These are phyloP conservation scores for Drosophila quadrilineata DNA, from an alignment of 1,140 invertebrate species.

Conservation along the genomic window DNA sequence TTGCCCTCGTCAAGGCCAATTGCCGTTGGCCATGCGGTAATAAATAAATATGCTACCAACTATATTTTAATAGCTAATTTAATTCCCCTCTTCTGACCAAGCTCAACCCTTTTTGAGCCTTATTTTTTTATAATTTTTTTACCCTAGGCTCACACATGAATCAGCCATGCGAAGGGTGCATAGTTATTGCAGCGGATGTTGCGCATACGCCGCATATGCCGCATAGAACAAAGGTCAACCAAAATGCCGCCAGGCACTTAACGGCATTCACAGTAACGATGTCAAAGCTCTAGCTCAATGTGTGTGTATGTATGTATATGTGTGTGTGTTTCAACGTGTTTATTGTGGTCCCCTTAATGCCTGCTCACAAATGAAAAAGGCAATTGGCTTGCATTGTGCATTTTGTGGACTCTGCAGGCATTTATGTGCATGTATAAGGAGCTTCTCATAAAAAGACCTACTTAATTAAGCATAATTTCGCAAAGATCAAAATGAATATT, in stretches of 20 bases:
- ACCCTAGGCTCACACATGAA: neutral
- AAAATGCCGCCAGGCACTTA: constrained; percentile 54
- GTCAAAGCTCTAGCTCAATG: neutral
- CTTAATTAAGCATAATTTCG: constrained; percentile 16
- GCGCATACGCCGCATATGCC: constrained; percentile 66
- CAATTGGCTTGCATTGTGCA: constrained; percentile 34
- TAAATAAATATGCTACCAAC: constrained; percentile 62
- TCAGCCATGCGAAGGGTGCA: constrained; percentile 10
- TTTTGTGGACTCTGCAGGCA: constrained; percentile 5
- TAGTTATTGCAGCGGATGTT: constrained; percentile 53
- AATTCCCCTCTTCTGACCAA: constrained; percentile 32
- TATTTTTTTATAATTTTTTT: too few species aligned
- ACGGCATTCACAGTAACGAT: constrained; percentile 11
- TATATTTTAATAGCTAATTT: constrained; percentile 73
- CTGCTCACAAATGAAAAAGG: constrained; percentile 23
- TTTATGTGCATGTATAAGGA: constrained; percentile 3
- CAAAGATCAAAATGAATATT: neutral
- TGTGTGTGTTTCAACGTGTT: neutral
- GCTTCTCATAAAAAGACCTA: neutral
- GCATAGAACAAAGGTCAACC: constrained; percentile 56
- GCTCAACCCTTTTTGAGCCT: neutral
- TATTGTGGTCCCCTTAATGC: constrained; percentile 16
- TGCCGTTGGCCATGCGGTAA: constrained; percentile 53
- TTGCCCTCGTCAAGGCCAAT: constrained; percentile 14
- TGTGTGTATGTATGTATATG: neutral